Conservation (phyloP, 2,888 invertebrate genomes). For the Ophioninae sp. region DNA sequence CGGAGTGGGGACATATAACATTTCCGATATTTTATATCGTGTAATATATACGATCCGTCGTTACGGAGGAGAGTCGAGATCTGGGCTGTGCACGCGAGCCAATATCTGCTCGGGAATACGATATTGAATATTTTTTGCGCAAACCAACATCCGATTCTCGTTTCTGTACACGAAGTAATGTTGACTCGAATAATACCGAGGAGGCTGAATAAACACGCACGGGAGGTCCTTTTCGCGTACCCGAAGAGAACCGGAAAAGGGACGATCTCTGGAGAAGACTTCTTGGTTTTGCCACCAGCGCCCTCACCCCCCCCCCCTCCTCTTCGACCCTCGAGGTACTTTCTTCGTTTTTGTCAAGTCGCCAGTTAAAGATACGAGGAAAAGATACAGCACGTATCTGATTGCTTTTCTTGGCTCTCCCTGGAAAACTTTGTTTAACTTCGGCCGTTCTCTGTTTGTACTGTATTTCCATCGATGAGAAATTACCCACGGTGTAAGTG, state of each 20-base stretch:
- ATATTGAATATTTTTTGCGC: slow-evolving; percentile 40
- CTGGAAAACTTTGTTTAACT: slow-evolving; percentile 52
- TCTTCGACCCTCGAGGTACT: neutral
- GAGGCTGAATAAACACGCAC: slow-evolving; percentile 59
- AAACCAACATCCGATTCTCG: slow-evolving; percentile 23
- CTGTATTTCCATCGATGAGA: slow-evolving; percentile 38
- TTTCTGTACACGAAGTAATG: slow-evolving; percentile 34
- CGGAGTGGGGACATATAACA: slow-evolving; percentile 6
- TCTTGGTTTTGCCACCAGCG: neutral
- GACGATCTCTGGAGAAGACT: slow-evolving; percentile 17
- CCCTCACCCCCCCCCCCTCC: neutral
- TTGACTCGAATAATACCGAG: slow-evolving; percentile 66
- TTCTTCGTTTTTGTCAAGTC: slow-evolving; percentile 32
- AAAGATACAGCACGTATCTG: slow-evolving; percentile 77
- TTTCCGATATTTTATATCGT: slow-evolving; percentile 39
- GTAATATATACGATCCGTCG: slow-evolving; percentile 33
- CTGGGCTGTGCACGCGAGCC: slow-evolving; percentile 3
- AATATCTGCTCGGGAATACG: slow-evolving; percentile 31
- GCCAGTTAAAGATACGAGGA: slow-evolving; percentile 69
- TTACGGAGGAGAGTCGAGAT: slow-evolving; percentile 9
- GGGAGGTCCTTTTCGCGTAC: slow-evolving; percentile 15
- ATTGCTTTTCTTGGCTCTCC: slow-evolving; percentile 74
- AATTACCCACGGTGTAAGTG: slow-evolving; percentile 24
- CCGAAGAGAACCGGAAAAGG: slow-evolving; percentile 26
- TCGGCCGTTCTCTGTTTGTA: slow-evolving; percentile 40